phyloP scores from a whole-genome alignment of 2,888 invertebrate species.

The Macrosoma leucophasiata region DNA sequence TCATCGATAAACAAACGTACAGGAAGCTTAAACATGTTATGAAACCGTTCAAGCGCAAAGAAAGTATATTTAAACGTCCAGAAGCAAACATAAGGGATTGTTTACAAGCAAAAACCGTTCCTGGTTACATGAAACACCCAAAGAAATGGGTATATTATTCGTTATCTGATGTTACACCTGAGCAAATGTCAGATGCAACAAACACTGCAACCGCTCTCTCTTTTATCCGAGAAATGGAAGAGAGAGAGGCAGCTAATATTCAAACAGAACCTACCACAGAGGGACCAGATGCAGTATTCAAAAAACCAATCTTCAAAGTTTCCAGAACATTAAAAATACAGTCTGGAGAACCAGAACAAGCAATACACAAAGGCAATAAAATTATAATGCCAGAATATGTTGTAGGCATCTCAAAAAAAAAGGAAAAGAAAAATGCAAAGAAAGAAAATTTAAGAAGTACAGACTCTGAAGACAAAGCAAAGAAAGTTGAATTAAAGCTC shows the following conservation, averaged over 20 bases:
- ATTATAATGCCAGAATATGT: conserved; percentile 89
- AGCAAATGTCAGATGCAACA: conserved; percentile 85
- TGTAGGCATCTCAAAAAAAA: conserved; percentile 79
- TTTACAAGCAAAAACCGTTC: conserved; percentile 58
- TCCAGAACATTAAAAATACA: conserved; percentile 47
- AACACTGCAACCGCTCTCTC: conserved; percentile 86
- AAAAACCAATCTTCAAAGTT: conserved; percentile 57
- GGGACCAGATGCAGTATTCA: conserved; percentile 45
- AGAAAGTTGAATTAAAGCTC: conserved; percentile 52
- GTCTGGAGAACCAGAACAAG: conserved; percentile 34
- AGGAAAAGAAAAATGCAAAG: conserved; percentile 53
- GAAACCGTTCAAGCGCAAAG: conserved; percentile 79
- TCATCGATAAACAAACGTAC: conserved; percentile 49
- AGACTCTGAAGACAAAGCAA: conserved; percentile 25
- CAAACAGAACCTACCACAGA: conserved; percentile 42
- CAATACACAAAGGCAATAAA: conserved; percentile 78
- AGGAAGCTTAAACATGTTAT: conserved; percentile 67
- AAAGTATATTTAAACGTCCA: conserved; percentile 87
- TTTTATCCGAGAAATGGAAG: conserved; percentile 82
- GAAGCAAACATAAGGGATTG: conserved; percentile 78
- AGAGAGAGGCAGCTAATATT: conserved; percentile 45
- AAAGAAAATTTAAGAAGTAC: conserved; percentile 23
- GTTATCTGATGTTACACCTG: conserved; percentile 82
- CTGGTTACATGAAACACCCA: conserved; percentile 80
- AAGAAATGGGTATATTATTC: conserved; percentile 89